phyloP scores from a whole-genome alignment of 2,888 invertebrate genomes.

The Mythimna pallens region DNA sequence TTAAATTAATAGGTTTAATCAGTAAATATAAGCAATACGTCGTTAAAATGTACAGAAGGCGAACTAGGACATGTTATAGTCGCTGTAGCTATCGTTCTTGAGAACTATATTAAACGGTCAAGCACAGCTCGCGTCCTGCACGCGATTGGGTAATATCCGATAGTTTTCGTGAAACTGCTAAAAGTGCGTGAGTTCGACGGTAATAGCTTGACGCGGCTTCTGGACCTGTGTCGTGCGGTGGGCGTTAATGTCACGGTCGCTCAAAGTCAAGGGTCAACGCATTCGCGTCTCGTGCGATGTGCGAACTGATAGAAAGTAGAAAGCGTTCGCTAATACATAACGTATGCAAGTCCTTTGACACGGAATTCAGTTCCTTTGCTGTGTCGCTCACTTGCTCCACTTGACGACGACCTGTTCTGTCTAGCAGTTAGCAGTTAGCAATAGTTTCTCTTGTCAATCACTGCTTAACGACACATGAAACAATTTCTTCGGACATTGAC shows the following conservation, averaged over 20 bases:
- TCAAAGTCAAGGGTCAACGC: conserved; percentile 32
- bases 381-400: conserved; percentile 9
- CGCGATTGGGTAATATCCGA: conserved; percentile 7
- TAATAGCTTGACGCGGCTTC: background rate
- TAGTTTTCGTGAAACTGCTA: background rate
- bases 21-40: background rate
- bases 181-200: conserved; percentile 10
- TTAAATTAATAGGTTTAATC: no score
- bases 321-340: conserved; percentile 17
- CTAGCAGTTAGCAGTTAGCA: background rate
- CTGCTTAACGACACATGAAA: background rate
- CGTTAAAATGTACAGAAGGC: background rate
- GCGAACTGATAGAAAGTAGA: conserved; percentile 21
- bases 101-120: background rate
- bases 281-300: background rate
- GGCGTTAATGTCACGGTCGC: conserved; percentile 32
- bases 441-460: conserved; percentile 20
- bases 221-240: background rate
- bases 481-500: background rate
- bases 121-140: conserved; percentile 8
- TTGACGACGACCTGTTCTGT: conserved; percentile 5
- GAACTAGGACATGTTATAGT: background rate
- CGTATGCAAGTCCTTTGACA: conserved; percentile 45
- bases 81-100: background rate
- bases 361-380: conserved; percentile 27